Conservation (phyloP, 2,797 vertebrate species). For the Poeciliopsis paucimaculata region DNA sequence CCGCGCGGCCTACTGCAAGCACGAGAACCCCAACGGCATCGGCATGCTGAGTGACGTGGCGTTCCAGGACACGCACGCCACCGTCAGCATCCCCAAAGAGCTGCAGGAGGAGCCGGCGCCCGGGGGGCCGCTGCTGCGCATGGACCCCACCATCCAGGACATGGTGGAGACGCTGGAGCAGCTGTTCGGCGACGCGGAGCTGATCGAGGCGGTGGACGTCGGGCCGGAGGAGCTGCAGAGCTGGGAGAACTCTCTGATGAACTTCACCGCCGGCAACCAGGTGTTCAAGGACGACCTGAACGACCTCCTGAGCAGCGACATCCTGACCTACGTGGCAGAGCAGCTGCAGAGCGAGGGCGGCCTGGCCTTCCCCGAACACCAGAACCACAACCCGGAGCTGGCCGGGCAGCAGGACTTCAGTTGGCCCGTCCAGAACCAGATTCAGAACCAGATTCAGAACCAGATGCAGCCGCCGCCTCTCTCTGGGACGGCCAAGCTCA, state of each 20-base stretch:
- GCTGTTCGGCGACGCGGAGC: slow-evolving; percentile 57
- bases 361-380: slow-evolving; percentile 40
- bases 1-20: slow-evolving; percentile 66
- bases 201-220: slow-evolving; percentile 34
- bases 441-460: slow-evolving; percentile 40
- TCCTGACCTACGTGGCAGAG: slow-evolving; percentile 74
- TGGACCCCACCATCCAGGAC: slow-evolving; percentile 69
- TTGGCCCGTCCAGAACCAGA: slow-evolving; percentile 41
- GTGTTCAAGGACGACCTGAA: slow-evolving; percentile 46
- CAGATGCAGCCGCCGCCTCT: slow-evolving; percentile 13
- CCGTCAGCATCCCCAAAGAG: slow-evolving; percentile 71
- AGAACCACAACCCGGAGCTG: slow-evolving; percentile 28
- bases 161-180: slow-evolving; percentile 80
- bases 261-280: slow-evolving; percentile 25
- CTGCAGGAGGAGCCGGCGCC: neutral
- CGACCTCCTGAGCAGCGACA: slow-evolving; percentile 65
- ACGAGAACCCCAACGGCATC: slow-evolving; percentile 41
- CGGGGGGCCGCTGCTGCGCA: slow-evolving; percentile 33
- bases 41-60: slow-evolving; percentile 63
- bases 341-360: slow-evolving; percentile 66
- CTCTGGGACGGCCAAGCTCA: slow-evolving; percentile 58
- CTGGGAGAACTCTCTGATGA: slow-evolving; percentile 81
- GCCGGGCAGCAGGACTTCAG: slow-evolving; percentile 46
- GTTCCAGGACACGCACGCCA: slow-evolving; percentile 75
- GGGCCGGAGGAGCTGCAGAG: slow-evolving; percentile 66